Conservation (phyloP, 2,797 vertebrate species). For the Botia kubotai region DNA sequence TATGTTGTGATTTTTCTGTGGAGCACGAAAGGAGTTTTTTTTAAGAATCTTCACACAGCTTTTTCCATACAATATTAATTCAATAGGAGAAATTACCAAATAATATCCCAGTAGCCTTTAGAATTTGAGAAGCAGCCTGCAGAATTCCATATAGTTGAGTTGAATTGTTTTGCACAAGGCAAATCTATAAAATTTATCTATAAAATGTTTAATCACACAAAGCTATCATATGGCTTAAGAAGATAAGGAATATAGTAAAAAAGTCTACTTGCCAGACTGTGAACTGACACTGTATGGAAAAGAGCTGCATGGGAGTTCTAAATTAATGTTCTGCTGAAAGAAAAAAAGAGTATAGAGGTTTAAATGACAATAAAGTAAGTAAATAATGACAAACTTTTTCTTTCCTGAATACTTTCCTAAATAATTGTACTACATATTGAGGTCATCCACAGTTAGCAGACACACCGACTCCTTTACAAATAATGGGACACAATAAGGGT, state of each 20-base stretch:
- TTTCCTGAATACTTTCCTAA: slow-evolving; percentile 20
- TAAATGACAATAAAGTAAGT: background rate
- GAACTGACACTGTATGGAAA: background rate
- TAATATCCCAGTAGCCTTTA: too few relatives aligned
- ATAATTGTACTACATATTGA: slow-evolving; percentile 4
- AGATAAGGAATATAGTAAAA: too few relatives aligned
- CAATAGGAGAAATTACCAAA: too few relatives aligned
- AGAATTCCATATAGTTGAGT: too few relatives aligned
- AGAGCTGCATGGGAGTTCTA: background rate
- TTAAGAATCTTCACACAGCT: too few relatives aligned
- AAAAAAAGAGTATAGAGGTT: background rate
- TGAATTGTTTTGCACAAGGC: too few relatives aligned
- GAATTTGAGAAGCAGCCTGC: too few relatives aligned
- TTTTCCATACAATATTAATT: too few relatives aligned
- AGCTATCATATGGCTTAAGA: background rate
- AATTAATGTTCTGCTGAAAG: background rate
- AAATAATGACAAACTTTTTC: background rate
- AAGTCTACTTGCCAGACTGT: too few relatives aligned
- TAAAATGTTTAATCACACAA: background rate
- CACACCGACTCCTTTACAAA: slow-evolving; percentile 64
- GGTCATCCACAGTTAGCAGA: slow-evolving; percentile 74
- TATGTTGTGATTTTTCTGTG: background rate
- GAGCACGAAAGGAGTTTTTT: background rate
- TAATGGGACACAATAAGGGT: slow-evolving; percentile 49
- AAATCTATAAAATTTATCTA: background rate